Evolutionary conservation across 2,113 vertebrate genomes (phyloP).

Genomic region (Numida meleagris): DNA sequence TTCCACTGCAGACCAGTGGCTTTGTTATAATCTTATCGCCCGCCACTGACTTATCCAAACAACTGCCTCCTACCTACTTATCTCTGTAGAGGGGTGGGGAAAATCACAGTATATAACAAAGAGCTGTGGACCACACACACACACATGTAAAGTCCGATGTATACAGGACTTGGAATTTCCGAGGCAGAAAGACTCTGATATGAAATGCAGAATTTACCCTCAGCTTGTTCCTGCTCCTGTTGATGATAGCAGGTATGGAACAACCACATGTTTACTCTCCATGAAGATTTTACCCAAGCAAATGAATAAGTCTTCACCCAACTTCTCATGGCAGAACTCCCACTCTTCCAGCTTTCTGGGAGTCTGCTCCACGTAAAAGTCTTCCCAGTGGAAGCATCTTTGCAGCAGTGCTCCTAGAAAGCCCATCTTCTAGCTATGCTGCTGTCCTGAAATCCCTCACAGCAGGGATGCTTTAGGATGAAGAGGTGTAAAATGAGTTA

Average conservation of each 20-base stretch:
- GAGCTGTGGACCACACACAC: background rate
- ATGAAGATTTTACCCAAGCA: background rate
- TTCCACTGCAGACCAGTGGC: background rate
- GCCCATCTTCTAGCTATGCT: background rate
- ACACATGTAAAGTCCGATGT: background rate
- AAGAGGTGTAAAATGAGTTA: background rate
- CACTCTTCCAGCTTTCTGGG: background rate
- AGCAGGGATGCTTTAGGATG: background rate
- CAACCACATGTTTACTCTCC: background rate
- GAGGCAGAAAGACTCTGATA: background rate
- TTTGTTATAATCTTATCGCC: conserved; percentile 1
- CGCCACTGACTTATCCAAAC: conserved; percentile 28
- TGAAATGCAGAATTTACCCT: background rate
- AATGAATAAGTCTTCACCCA: background rate
- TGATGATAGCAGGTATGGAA: background rate
- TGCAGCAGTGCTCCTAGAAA: background rate
- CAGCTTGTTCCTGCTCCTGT: background rate
- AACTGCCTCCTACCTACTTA: conserved; percentile 33
- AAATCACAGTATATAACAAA: conserved; percentile 20
- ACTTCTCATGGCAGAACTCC: background rate
- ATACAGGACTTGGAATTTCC: background rate
- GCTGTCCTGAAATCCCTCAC: background rate
- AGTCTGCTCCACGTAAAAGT: background rate
- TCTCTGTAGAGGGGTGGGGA: background rate
- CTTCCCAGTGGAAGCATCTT: background rate